Conservation (phyloP, 2,797 vertebrate genomes). For the Coracias cyanogaster region DNA sequence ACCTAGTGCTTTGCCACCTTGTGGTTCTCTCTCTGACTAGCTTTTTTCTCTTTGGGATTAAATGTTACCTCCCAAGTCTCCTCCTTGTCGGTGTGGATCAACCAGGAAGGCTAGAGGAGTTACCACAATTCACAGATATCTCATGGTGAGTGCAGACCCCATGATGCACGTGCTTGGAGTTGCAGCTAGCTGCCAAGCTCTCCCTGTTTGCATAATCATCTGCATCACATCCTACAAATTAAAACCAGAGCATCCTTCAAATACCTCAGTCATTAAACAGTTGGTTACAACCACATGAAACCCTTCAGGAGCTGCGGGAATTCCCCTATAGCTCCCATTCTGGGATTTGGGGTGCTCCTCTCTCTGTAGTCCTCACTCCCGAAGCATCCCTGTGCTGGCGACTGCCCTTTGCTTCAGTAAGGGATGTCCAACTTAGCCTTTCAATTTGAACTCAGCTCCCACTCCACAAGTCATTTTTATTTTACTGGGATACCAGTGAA, state of each 20-base stretch:
- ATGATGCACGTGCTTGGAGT: background rate
- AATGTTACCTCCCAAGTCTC: background rate
- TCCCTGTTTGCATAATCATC: background rate
- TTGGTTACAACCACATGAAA: background rate
- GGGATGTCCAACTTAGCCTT: background rate
- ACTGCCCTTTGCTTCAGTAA: background rate
- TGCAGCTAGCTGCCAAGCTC: background rate
- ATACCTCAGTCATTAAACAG: background rate
- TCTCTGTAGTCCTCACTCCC: background rate
- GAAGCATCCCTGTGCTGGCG: rapidly evolving
- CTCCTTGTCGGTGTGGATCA: background rate
- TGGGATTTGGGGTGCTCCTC: background rate
- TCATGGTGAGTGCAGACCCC: rapidly evolving
- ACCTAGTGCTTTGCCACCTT: background rate
- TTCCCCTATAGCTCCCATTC: background rate
- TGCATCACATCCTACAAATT: background rate
- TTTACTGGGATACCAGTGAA: conserved; percentile 39
- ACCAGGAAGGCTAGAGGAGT: rapidly evolving
- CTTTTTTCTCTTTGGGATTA: background rate
- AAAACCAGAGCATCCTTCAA: conserved; percentile 16
- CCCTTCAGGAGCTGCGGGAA: background rate
- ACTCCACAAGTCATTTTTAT: conserved; percentile 62
- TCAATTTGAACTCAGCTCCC: conserved; percentile 15
- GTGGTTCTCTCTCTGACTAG: background rate
- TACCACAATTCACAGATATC: background rate